Evolutionary conservation across 1,140 invertebrate species (phyloP).

Genomic region (Diplogasteroides magnus): DNA sequence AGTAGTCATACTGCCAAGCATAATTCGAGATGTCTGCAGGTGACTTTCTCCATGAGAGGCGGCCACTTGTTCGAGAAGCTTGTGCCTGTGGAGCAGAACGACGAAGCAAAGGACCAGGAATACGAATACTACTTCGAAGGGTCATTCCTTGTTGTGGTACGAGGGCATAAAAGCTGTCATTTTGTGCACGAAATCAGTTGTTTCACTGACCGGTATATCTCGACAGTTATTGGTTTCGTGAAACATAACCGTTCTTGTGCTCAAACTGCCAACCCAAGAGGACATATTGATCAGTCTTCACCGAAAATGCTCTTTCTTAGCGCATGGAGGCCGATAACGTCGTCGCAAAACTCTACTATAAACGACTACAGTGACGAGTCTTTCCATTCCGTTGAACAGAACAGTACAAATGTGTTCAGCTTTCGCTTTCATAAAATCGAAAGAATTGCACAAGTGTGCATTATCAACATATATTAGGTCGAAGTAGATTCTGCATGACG

Average conservation of each 20-base stretch:
- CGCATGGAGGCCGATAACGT: slow-evolving; percentile 29
- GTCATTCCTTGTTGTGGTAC: slow-evolving; percentile 30
- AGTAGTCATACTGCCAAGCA: too few relatives aligned
- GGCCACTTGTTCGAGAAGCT: slow-evolving; percentile 26
- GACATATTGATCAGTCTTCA: not conserved
- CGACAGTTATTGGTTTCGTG: too few relatives aligned
- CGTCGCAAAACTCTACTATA: slow-evolving; percentile 30
- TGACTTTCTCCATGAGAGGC: slow-evolving; percentile 40
- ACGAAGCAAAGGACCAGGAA: slow-evolving; percentile 30
- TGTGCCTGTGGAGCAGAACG: slow-evolving; percentile 22
- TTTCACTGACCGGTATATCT: too few relatives aligned
- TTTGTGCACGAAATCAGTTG: too few relatives aligned
- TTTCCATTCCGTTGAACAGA: not conserved
- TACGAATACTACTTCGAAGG: slow-evolving; percentile 34
- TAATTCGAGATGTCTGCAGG: slow-evolving; percentile 33
- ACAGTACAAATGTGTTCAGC: too few relatives aligned
- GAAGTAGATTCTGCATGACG: too few relatives aligned
- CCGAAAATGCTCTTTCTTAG: slow-evolving; percentile 15
- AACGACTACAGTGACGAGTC: slow-evolving; percentile 10
- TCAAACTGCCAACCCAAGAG: too few relatives aligned
- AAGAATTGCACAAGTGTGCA: too few relatives aligned
- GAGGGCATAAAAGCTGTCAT: too few relatives aligned
- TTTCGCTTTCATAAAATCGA: too few relatives aligned
- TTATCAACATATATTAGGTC: too few relatives aligned
- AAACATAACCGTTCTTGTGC: too few relatives aligned